These are phyloP conservation scores for Pachyramphus minor DNA, from an alignment of 2,113 vertebrate species.

Conservation along the genomic window DNA sequence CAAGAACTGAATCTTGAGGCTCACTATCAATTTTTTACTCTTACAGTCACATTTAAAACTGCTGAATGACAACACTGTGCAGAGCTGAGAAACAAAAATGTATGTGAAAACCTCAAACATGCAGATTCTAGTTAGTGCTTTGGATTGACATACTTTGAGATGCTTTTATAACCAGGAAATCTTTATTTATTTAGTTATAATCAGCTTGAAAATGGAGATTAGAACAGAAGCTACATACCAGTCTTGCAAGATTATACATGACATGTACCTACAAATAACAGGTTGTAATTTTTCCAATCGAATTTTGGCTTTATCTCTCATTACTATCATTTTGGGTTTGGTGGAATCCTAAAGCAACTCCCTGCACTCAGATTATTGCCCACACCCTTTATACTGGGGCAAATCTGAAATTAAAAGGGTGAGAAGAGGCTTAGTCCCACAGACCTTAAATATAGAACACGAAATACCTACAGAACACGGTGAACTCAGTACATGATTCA, in stretches of 20 bases:
- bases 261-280: not conserved
- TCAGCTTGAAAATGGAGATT: not conserved
- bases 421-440: not conserved
- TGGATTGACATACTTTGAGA: not conserved
- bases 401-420: not conserved
- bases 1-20: not conserved
- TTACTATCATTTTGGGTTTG: not conserved
- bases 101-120: not conserved
- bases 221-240: not conserved
- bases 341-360: not conserved
- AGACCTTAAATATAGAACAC: not conserved
- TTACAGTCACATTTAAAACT: not conserved
- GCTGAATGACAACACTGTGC: not conserved
- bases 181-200: not conserved
- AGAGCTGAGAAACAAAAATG: not conserved
- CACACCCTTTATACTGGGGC: not conserved
- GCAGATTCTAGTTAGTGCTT: not conserved
- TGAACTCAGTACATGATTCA: slow-evolving; percentile 27
- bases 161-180: not conserved
- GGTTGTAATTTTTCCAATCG: not conserved
- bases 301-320: not conserved
- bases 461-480: slow-evolving; percentile 26
- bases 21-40: not conserved
- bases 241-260: not conserved
- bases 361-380: not conserved